Conservation (phyloP, 2,797 vertebrate genomes). For the Monodelphis domestica region DNA sequence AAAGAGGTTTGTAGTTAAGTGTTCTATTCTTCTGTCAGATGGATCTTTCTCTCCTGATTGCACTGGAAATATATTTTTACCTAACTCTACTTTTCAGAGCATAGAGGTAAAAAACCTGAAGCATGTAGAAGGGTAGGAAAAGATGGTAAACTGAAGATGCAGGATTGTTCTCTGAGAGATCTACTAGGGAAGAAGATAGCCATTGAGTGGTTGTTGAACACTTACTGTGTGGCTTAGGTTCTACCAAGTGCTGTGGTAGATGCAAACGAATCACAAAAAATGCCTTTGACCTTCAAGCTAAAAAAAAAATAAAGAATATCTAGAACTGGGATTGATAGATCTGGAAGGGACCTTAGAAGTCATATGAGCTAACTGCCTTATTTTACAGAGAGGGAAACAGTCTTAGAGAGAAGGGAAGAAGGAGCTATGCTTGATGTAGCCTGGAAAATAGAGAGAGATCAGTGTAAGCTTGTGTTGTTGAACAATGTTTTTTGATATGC, state of each 20-base stretch:
- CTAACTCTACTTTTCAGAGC: not conserved
- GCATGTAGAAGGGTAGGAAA: conserved; percentile 9
- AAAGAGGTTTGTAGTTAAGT: not conserved
- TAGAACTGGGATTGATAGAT: no score
- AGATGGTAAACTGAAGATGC: not conserved
- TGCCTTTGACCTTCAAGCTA: no score
- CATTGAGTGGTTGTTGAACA: no score
- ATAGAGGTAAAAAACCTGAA: conserved; percentile 7
- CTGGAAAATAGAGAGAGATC: not conserved
- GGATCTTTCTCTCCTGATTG: not conserved
- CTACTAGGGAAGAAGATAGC: not conserved
- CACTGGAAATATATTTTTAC: conserved; percentile 12
- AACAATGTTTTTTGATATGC: not conserved
- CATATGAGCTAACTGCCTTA: no score
- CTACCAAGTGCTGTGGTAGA: no score
- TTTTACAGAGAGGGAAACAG: no score
- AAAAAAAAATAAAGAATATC: no score
- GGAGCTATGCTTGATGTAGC: not conserved
- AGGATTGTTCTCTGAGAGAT: not conserved
- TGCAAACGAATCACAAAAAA: no score
- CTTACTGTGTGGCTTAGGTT: no score
- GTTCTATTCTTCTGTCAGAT: not conserved
- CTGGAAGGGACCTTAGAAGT: no score
- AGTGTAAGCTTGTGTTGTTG: not conserved
- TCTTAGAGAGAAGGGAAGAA: no score